These are phyloP conservation scores for Clitarchus hookeri DNA, from an alignment of 2,888 invertebrate genomes.

Conservation along the genomic window DNA sequence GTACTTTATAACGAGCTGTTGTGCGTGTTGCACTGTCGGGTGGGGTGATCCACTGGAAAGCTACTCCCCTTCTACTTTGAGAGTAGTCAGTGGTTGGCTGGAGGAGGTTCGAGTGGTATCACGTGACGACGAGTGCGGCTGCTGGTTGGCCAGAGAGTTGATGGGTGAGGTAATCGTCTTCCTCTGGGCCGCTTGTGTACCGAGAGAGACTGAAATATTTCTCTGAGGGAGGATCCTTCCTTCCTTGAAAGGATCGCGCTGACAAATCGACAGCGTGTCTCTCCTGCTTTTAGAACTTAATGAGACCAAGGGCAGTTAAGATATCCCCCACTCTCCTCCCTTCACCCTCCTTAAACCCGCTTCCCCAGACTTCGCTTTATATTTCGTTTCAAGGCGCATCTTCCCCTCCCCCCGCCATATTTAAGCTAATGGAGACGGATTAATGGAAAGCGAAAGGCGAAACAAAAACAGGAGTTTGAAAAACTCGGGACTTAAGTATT, in stretches of 20 bases:
- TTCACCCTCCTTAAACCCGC: too few relatives aligned
- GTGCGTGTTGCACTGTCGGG: too few relatives aligned
- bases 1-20: too few relatives aligned
- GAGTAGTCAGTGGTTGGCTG: too few relatives aligned
- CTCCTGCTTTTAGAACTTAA: neutral
- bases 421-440: conserved; percentile 11
- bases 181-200: neutral
- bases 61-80: too few relatives aligned
- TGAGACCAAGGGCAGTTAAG: neutral
- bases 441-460: neutral
- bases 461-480: neutral
- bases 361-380: too few relatives aligned
- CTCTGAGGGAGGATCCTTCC: neutral
- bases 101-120: too few relatives aligned
- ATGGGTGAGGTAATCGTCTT: neutral
- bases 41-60: too few relatives aligned
- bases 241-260: neutral
- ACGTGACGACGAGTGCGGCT: too few relatives aligned
- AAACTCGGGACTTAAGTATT: neutral
- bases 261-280: neutral
- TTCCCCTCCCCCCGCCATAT: neutral
- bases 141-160: too few relatives aligned
- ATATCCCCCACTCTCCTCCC: neutral
- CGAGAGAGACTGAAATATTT: neutral
- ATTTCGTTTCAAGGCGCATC: neutral